A percentile compares a stretch with the other conserved stretches of the same genome.
These are phyloP conservation scores for Oscheius sp. DNA, from an alignment of 2,888 invertebrate species.

Conservation along the genomic window DNA sequence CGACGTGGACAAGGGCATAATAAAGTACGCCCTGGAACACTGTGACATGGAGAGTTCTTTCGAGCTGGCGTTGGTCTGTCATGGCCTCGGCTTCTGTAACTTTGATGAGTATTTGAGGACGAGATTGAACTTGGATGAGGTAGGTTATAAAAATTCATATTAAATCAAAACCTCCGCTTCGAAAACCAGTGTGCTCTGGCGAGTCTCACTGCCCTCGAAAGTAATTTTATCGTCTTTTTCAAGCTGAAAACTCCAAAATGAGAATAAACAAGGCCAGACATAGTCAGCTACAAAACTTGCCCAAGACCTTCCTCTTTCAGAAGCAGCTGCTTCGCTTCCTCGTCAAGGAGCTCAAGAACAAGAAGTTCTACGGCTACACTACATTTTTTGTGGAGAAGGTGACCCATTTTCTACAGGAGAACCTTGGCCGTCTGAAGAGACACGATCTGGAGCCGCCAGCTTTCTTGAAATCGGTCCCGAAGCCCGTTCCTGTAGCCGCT, in stretches of 20 bases:
- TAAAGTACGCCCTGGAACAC: not conserved
- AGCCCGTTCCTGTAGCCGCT: not conserved
- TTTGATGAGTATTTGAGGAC: not conserved
- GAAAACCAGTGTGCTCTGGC: too few species aligned
- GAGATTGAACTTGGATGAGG: slow-evolving; percentile 1
- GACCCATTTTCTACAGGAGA: not conserved
- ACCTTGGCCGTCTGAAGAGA: not conserved
- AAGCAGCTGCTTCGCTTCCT: too few species aligned
- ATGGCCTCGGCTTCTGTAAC: not conserved
- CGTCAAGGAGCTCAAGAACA: too few species aligned
- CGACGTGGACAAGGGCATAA: not conserved
- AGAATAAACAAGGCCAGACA: too few species aligned
- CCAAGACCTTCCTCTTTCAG: not conserved
- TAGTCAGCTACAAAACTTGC: too few species aligned
- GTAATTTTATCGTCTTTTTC: too few species aligned
- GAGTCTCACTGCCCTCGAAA: too few species aligned
- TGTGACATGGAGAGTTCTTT: not conserved
- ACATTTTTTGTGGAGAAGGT: not conserved
- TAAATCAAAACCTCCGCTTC: too few species aligned
- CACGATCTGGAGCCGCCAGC: not conserved
- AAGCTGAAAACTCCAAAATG: too few species aligned
- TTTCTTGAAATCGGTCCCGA: not conserved
- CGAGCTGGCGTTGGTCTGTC: not conserved
- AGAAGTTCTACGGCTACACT: not conserved
- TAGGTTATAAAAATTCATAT: not conserved